Evolutionary conservation across 2,888 invertebrate species (phyloP).

Genomic region (Dorcus hopei): DNA sequence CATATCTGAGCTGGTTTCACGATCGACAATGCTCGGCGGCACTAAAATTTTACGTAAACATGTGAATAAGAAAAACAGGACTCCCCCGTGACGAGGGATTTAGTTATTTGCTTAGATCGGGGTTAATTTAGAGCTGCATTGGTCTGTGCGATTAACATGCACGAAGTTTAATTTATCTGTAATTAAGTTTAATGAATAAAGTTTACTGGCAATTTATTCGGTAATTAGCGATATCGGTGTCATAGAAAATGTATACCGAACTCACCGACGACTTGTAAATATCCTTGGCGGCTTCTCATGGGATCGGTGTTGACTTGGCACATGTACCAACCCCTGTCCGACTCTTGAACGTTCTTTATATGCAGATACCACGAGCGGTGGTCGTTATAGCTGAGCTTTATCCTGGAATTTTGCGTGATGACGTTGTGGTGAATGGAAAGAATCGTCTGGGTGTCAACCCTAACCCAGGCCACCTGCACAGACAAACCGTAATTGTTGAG

Average conservation of each 20-base stretch:
- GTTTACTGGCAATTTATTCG: too few relatives aligned
- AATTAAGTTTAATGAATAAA: too few relatives aligned
- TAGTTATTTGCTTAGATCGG: too few relatives aligned
- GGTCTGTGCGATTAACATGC: too few relatives aligned
- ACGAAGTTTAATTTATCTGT: too few relatives aligned
- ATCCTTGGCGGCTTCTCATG: conserved; percentile 87
- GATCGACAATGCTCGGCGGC: conserved; percentile 85
- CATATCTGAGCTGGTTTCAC: conserved; percentile 88
- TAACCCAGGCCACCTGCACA: conserved; percentile 85
- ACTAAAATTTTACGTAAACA: conserved; percentile 56
- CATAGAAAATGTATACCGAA: conserved; percentile 23
- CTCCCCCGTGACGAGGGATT: too few relatives aligned
- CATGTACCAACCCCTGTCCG: conserved; percentile 89
- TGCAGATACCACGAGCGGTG: conserved; percentile 90
- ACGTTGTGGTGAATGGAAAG: conserved; percentile 89
- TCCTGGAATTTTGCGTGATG: conserved; percentile 86
- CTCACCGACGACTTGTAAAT: conserved; percentile 88
- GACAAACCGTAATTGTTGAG: conserved; percentile 3
- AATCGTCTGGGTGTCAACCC: conserved; percentile 89
- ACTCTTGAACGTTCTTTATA: conserved; percentile 82
- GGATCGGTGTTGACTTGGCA: conserved; percentile 92
- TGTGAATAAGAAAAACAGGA: background rate
- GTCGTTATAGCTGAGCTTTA: conserved; percentile 83
- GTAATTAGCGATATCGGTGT: too few relatives aligned
- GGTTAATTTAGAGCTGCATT: too few relatives aligned